Evolutionary conservation across 1,140 invertebrate genomes (phyloP), one percentile per base, ranked within the genome.

Genomic region (Drosophila sproati): DNA sequence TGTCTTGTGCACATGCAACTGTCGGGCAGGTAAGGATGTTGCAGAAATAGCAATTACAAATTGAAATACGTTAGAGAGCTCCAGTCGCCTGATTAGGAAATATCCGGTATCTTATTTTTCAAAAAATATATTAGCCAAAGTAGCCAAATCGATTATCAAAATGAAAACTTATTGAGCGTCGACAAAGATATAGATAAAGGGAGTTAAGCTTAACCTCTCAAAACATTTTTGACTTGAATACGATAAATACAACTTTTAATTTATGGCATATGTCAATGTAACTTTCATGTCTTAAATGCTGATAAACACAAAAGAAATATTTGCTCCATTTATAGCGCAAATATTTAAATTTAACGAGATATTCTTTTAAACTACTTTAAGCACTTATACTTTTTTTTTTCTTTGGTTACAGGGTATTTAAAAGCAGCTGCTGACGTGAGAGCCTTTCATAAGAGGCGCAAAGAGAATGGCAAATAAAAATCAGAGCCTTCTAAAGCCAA

Each of bases 381-480:
- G 20, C 20, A 20, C 20, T 20, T 20, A 20, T 20, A 20, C 20
- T 20, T 20, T 20, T 20, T 20, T 20, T 20, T 12, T 3, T 39
- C 39, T 41, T 41, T 20, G 20, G 20, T 1, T n/a, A 54, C 43
- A 67, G 63, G 48, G 63, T 68, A 69, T 72, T 2, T 4, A 4
- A 29, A 43, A 43, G 4, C 2, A n/a, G 39, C 39, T 10, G 39
- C 39, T 10, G 3, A 1, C 8, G 0, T 20, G 20, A 20, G 20
- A 20, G 20, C 20, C 39, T 41, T 41, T 50, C 51, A 50, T 45
- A 29, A 54, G 47, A 48, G 62, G 39, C 39, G 61, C 66, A 83
- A 68, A 77, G 80, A 69, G 80, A 80, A 88, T 89, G 63, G 62
- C 86, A 87, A 80, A 87, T 89, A 87, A 77, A 83, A 89, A 89